Evolutionary conservation across 2,797 vertebrate genomes (phyloP).

Genomic region (Clarias fuscus): DNA sequence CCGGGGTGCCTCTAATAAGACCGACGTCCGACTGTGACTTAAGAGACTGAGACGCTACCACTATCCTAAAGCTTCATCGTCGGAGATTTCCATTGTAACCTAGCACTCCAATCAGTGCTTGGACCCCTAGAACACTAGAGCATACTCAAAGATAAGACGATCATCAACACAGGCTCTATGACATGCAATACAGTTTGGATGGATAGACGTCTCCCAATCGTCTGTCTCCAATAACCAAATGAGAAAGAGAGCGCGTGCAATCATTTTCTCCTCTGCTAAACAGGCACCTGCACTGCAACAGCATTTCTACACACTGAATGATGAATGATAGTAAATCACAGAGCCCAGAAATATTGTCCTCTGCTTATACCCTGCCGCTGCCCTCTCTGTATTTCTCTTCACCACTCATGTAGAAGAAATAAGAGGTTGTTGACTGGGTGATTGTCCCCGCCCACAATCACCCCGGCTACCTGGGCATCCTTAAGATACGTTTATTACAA

Average conservation of each 20-base stretch:
- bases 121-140: slow-evolving; percentile 42
- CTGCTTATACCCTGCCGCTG: slow-evolving; percentile 8
- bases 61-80: slow-evolving; percentile 10
- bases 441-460: slow-evolving; percentile 28
- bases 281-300: slow-evolving; percentile 54
- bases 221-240: slow-evolving; percentile 53
- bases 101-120: slow-evolving; percentile 6
- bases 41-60: slow-evolving; percentile 17
- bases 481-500: slow-evolving; percentile 57
- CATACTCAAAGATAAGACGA: slow-evolving; percentile 55
- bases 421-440: slow-evolving; percentile 45
- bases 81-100: slow-evolving; percentile 24
- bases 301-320: slow-evolving; percentile 49
- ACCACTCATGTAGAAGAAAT: slow-evolving; percentile 35
- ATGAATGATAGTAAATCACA: slow-evolving; percentile 48
- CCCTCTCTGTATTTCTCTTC: slow-evolving; percentile 14
- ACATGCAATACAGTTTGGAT: slow-evolving; percentile 61
- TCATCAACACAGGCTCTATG: slow-evolving; percentile 54
- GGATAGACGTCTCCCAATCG: slow-evolving; percentile 54
- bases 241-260: slow-evolving; percentile 6
- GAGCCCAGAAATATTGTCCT: slow-evolving; percentile 58
- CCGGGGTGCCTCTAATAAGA: slow-evolving; percentile 19
- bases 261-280: slow-evolving; percentile 37
- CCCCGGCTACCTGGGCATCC: slow-evolving; percentile 42
- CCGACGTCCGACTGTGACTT: slow-evolving; percentile 5